These are phyloP conservation scores for cat (Felis catus) DNA, from an alignment of 2,113 vertebrate genomes.

Conservation along the genomic window F.catus_Fca126_mat1.0 CM031425.1:8967501-8968000, in stretches of 20 bases:
- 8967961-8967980: neutral
- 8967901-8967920: too few relatives aligned
- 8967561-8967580: too few relatives aligned
- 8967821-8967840: neutral
- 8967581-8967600: too few relatives aligned
- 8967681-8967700: neutral
- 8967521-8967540: too few relatives aligned
- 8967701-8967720: neutral
- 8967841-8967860: too few relatives aligned
- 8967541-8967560: too few relatives aligned
- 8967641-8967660: accelerated
- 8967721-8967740: neutral
- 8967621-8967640: neutral
- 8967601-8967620: neutral
- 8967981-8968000: neutral
- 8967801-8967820: neutral
- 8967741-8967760: neutral
- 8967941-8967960: too few relatives aligned
- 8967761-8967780: neutral
- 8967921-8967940: too few relatives aligned
- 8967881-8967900: too few relatives aligned
- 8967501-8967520: too few relatives aligned
- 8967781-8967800: neutral
- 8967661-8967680: neutral
- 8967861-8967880: neutral